Percentiles rank a stretch among this genome's conserved stretches.
These are phyloP conservation scores for Plotosus lineatus DNA, from an alignment of 2,113 vertebrate genomes.

Conservation along the genomic window DNA sequence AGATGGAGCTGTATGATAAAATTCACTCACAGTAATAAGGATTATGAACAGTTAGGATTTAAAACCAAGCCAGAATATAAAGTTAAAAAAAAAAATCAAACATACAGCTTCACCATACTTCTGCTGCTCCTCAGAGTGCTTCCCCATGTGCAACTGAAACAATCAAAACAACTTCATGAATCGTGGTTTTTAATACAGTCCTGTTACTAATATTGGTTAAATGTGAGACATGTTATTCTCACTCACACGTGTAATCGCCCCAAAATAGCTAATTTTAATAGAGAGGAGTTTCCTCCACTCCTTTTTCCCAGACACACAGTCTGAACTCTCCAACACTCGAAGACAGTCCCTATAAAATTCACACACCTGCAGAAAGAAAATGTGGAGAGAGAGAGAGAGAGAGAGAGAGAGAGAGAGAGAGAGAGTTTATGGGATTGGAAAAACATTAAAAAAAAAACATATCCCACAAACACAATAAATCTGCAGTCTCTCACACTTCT, in stretches of 20 bases:
- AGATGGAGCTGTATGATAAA: not conserved
- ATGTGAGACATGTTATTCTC: not conserved
- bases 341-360: constrained; percentile 97
- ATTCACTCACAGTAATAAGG: not conserved
- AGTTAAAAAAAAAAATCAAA: not conserved
- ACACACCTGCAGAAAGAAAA: constrained; percentile 79
- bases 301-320: constrained; percentile 91
- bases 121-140: constrained; percentile 84
- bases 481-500: no score
- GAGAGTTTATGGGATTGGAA: no score
- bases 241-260: constrained; percentile 88
- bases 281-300: constrained; percentile 97
- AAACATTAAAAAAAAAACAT: not conserved
- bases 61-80: no score
- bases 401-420: no score
- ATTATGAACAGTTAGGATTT: no score
- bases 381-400: no score
- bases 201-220: no score
- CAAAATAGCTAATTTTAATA: constrained; percentile 97
- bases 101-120: constrained; percentile 80
- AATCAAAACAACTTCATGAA: not conserved
- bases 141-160: constrained; percentile 82
- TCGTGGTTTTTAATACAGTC: not conserved
- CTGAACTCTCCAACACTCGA: constrained; percentile 87
- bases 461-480: not conserved